Evolutionary conservation across 2,113 vertebrate species (phyloP), one percentile per base, ranked within the genome.

Genomic region (Percina caprodes): DNA sequence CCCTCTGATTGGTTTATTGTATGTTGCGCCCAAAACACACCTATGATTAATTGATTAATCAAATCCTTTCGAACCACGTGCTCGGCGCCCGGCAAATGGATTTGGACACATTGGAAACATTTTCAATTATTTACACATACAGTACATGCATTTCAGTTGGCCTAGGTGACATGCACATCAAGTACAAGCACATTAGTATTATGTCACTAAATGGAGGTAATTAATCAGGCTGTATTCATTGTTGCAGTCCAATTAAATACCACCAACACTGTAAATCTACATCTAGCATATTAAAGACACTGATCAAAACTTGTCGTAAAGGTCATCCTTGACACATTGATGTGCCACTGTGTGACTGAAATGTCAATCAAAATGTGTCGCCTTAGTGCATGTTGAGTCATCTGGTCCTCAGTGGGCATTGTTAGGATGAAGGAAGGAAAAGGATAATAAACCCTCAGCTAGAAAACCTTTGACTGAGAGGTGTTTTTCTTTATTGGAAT

Each of bases 321-420:
- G 72, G 65, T 83, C 26, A 77, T 62, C 16, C 21, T 6, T 13
- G 42, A 58, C 65, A 7, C 19, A n/a, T 55, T 19, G 35, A 16
- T 42, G 65, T 69, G 76, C 52, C 45, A 19, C 49, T 30, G 45
- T 23, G n/a, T n/a, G n/a, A 24, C 60, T 30, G 26, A 72, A 45
- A 54, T 69, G 55, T 60, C 70, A 76, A 16, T 83, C 26, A 77
- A 39, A 83, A 48, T 24, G 16, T 80, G 54, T 23, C 11, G 55
- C 51, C 62, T 61, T 2, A 23, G 48, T 30, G 26, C 30, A 24
- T 0, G 19, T 62, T 74, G 48, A 77, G 14, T 83, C 73, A 71
- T 70, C 7, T 35, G 42, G 21, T 52, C 15, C 3, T n/a, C 52
- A 3, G 63, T 45, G 21, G 67, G 82, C 18, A 3, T 51, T 67